phyloP scores from a whole-genome alignment of 2,888 invertebrate genomes.

The Lypha dubia region DNA sequence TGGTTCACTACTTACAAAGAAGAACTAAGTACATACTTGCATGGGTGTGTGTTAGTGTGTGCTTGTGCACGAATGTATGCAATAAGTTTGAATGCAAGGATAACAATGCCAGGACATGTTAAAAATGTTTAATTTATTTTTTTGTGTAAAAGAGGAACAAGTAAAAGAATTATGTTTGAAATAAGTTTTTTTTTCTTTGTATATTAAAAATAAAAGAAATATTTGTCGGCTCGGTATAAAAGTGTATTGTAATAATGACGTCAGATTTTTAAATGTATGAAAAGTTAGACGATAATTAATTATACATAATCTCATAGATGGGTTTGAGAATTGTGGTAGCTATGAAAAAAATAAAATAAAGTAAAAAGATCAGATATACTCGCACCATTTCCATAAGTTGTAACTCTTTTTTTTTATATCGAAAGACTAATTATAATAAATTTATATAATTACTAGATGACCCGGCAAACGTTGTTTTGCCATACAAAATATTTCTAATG shows the following conservation, averaged over 20 bases:
- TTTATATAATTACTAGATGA: no score
- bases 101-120: conserved; percentile 52
- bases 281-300: background rate
- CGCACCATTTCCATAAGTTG: no score
- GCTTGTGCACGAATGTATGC: background rate
- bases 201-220: background rate
- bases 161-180: conserved; percentile 5
- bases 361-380: no score
- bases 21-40: background rate
- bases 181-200: background rate
- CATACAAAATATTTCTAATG: no score
- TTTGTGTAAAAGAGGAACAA: conserved; percentile 6
- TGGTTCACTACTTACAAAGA: conserved; percentile 1
- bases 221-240: background rate
- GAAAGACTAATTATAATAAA: no score
- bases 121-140: conserved; percentile 7
- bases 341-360: no score
- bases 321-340: no score
- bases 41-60: background rate
- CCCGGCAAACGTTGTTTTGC: no score
- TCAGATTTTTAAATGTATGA: background rate
- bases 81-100: conserved; percentile 26
- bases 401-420: no score
- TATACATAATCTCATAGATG: no score
- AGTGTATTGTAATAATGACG: background rate